Evolutionary conservation across 1,140 invertebrate species (phyloP).

Genomic region (Psix sp.): DNA sequence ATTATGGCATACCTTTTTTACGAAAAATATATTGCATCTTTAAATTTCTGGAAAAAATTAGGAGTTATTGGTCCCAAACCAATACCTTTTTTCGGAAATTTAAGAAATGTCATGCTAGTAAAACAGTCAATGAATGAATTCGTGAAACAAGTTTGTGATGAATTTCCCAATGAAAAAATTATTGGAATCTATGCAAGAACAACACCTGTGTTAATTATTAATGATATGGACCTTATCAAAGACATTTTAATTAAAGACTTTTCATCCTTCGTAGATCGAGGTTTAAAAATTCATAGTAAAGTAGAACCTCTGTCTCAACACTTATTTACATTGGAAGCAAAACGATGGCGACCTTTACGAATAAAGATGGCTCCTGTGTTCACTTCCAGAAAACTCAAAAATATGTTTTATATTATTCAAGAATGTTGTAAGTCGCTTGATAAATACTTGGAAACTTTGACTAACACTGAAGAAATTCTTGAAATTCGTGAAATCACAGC

Average conservation of each 20-base stretch:
- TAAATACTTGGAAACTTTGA: conserved; percentile 50
- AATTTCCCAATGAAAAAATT: conserved; percentile 44
- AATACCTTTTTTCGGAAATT: conserved; percentile 36
- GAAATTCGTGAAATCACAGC: conserved; percentile 67
- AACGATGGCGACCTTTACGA: conserved; percentile 70
- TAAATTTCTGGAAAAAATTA: conserved; percentile 62
- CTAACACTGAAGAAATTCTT: conserved; percentile 22
- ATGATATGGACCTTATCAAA: conserved; percentile 54
- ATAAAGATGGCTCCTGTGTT: conserved; percentile 58
- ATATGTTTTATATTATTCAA: conserved; percentile 69
- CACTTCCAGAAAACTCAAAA: conserved; percentile 69
- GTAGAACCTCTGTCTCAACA: conserved; percentile 74
- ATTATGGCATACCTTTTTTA: too few relatives aligned
- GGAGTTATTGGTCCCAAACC: conserved; percentile 54
- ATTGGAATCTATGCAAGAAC: conserved; percentile 46
- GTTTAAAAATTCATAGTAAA: conserved; percentile 72
- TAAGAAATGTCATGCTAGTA: conserved; percentile 21
- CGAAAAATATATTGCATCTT: too few relatives aligned
- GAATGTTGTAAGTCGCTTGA: conserved; percentile 61
- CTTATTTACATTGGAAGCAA: conserved; percentile 63
- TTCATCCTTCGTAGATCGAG: conserved; percentile 34
- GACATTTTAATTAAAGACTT: conserved; percentile 55
- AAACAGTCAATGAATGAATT: conserved; percentile 26
- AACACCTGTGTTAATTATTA: conserved; percentile 36
- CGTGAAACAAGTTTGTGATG: conserved; percentile 39